phyloP scores from a whole-genome alignment of 2,797 vertebrate genomes.

The Ctenopoma multispine region DNA sequence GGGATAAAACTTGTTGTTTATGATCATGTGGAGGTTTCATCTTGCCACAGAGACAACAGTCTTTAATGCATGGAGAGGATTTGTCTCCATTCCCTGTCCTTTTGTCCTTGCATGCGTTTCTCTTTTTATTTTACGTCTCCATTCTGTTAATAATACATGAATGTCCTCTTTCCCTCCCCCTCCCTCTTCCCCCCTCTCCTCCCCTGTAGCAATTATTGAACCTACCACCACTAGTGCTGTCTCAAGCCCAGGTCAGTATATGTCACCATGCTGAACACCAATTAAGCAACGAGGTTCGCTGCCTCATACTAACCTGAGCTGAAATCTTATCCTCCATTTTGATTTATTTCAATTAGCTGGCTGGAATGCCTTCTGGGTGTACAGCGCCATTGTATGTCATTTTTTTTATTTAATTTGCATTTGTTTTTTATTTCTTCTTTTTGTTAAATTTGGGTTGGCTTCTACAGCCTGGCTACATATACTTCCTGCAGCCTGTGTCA shows the following conservation, averaged over 20 bases:
- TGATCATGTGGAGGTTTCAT: conserved; percentile 68
- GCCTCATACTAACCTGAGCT: conserved; percentile 79
- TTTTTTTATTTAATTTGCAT: conserved; percentile 57
- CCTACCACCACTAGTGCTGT: conserved; percentile 98
- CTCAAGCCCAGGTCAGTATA: conserved; percentile 99
- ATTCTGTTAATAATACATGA: conserved; percentile 97
- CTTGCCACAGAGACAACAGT: conserved; percentile 57
- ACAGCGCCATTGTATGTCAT: conserved; percentile 79
- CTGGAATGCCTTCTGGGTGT: conserved; percentile 83
- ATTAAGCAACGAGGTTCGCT: conserved; percentile 88
- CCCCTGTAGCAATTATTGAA: conserved; percentile 98
- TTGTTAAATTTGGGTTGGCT: conserved; percentile 64
- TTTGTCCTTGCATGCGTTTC: conserved; percentile 86
- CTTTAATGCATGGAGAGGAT: conserved; percentile 69
- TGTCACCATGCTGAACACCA: conserved; percentile 89
- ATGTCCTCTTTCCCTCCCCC: conserved; percentile 92
- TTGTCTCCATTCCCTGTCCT: conserved; percentile 77
- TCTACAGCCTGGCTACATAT: conserved; percentile 71
- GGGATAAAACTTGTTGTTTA: conserved; percentile 49
- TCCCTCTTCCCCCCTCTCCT: conserved; percentile 91
- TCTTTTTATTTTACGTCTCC: conserved; percentile 90
- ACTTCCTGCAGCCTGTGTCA: conserved; percentile 71
- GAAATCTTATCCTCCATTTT: conserved; percentile 74
- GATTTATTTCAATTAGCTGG: conserved; percentile 77
- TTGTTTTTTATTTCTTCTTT: conserved; percentile 31